Base-by-base conservation (phyloP, 2,797 vertebrate species). In the Discoglossus pictus region DNA sequence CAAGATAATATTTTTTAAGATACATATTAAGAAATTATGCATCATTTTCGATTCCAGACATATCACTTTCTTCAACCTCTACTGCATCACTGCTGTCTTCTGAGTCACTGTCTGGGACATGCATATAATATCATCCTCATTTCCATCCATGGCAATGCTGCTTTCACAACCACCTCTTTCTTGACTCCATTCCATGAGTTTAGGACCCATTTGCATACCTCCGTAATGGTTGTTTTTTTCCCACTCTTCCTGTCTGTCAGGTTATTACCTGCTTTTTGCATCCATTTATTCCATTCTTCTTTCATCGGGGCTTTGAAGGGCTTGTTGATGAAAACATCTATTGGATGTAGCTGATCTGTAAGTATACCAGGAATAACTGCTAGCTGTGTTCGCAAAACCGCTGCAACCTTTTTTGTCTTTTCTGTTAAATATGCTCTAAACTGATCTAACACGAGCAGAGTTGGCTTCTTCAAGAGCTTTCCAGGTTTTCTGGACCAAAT, bases 241-340 rank as follows among this genome's bases (percentile, higher is more conserved):
- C n/a, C n/a, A n/a, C n/a, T n/a, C n/a, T n/a, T n/a, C n/a, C n/a
- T n/a, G n/a, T n/a, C n/a, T n/a, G n/a, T n/a, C n/a, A n/a, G n/a
- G n/a, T n/a, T n/a, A n/a, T n/a, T n/a, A n/a, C n/a, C n/a, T n/a
- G n/a, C n/a, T 27, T 6, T 13, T 15, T 51, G 23, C 47, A 51
- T 51, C 47, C 47, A 51, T 27, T 16, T 25, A 27, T 46, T 46
- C n/a, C n/a, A n/a, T n/a, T n/a, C n/a, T n/a, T n/a, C n/a, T n/a
- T n/a, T n/a, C n/a, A n/a, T 31, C 23, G 16, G 6, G 3, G 24
- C 23, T 51, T 51, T 51, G 16, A 51, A 51, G 1, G 23, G 47
- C 4, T 51, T 51, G 47, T 51, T 51, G 6, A 51, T 31, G 13
- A 7, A 11, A 21, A 51, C 3, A 51, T 51, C 48, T 27, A 51